These are phyloP conservation scores for Temnopleurus reevesii DNA, from an alignment of 53 echinoderm and acorn worm genomes.

Conservation along the genomic window DNA sequence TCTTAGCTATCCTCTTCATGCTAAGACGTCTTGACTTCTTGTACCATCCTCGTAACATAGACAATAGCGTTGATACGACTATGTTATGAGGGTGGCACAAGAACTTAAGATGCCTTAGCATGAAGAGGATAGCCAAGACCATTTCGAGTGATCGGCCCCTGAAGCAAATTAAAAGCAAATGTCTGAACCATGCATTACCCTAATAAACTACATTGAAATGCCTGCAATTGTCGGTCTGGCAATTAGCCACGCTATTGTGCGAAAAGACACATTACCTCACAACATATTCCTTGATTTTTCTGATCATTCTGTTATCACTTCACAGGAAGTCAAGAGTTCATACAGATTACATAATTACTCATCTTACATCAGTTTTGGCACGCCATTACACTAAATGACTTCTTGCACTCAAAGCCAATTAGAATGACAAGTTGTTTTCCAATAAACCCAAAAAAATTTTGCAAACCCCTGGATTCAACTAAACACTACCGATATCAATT, in stretches of 20 bases:
- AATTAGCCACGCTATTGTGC: neutral
- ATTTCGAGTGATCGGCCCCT: too few relatives aligned
- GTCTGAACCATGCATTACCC: neutral
- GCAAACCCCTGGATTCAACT: too few relatives aligned
- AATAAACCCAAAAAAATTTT: neutral
- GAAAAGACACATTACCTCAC: neutral
- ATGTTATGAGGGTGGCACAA: too few relatives aligned
- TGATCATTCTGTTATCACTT: neutral
- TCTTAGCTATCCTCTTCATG: too few relatives aligned
- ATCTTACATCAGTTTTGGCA: neutral
- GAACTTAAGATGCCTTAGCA: too few relatives aligned
- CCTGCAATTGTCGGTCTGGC: neutral
- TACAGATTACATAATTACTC: slow-evolving; percentile 28
- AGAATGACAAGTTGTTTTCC: neutral
- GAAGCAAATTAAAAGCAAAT: too few relatives aligned
- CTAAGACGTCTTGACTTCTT: too few relatives aligned
- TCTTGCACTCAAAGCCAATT: neutral
- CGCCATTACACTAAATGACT: neutral
- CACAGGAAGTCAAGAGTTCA: slow-evolving; percentile 12
- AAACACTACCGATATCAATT: neutral
- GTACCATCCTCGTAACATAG: too few relatives aligned
- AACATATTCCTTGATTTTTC: neutral
- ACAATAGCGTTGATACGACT: too few relatives aligned
- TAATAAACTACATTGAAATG: neutral
- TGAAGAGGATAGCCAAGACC: too few relatives aligned